A percentile compares a stretch with the other conserved stretches of the same genome.
Evolutionary conservation across 2,888 invertebrate species (phyloP).

Genomic region (Operophtera brumata): DNA sequence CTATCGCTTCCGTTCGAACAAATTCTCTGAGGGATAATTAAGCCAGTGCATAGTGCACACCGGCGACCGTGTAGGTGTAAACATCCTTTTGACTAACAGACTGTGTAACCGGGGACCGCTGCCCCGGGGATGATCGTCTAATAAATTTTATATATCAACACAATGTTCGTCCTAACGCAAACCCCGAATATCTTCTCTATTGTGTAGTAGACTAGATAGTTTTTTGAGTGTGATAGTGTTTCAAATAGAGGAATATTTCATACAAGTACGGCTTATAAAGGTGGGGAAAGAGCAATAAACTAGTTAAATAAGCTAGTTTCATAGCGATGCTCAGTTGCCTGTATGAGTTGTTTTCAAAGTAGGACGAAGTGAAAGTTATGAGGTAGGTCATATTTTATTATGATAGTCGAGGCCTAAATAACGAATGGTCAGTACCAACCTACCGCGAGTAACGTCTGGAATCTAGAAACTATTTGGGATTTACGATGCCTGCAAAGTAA

Average conservation of each 20-base stretch:
- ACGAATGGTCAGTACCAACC: slow-evolving; percentile 13
- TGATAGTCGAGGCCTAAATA: background rate
- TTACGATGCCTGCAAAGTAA: slow-evolving; percentile 1
- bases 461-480: background rate
- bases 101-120: slow-evolving; percentile 39
- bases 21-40: slow-evolving; percentile 43
- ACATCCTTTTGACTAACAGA: slow-evolving; percentile 55
- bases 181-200: slow-evolving; percentile 27
- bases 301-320: slow-evolving; percentile 36
- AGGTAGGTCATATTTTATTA: slow-evolving; percentile 27
- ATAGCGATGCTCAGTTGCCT: slow-evolving; percentile 28
- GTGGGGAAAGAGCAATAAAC: slow-evolving; percentile 33
- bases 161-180: slow-evolving; percentile 22
- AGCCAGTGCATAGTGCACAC: slow-evolving; percentile 52
- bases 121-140: slow-evolving; percentile 42
- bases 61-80: slow-evolving; percentile 38
- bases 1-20: slow-evolving; percentile 32
- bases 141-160: slow-evolving; percentile 46
- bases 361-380: slow-evolving; percentile 22
- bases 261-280: slow-evolving; percentile 32
- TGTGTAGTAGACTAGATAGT: background rate
- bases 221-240: background rate
- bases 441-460: background rate
- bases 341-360: slow-evolving; percentile 26
- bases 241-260: slow-evolving; percentile 36